phyloP scores from a whole-genome alignment of 2,888 invertebrate species.

The Tupiocoris notatus region DNA sequence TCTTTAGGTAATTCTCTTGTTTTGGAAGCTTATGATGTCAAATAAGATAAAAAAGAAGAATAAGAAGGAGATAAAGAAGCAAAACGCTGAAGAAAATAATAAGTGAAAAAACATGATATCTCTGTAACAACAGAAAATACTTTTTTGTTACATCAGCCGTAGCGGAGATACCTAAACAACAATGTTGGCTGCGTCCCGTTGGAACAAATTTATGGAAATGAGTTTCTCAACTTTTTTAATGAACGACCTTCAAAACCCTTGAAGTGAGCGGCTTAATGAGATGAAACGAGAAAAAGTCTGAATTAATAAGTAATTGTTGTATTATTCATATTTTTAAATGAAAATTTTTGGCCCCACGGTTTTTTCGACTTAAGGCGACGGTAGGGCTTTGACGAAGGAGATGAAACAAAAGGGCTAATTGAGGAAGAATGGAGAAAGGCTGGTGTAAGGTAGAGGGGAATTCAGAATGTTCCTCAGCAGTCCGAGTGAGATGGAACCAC shows the following conservation, averaged over 20 bases:
- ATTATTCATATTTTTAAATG: constrained; percentile 19
- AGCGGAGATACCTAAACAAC: too few species aligned
- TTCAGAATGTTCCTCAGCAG: not conserved
- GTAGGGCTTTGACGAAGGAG: not conserved
- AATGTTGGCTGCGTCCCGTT: not conserved
- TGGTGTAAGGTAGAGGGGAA: too few species aligned
- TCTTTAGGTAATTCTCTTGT: too few species aligned
- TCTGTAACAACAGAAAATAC: too few species aligned
- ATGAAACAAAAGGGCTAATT: constrained; percentile 22
- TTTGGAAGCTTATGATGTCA: too few species aligned
- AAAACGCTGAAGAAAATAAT: too few species aligned
- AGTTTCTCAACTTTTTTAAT: not conserved
- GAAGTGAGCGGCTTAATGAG: constrained; percentile 5
- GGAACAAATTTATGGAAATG: not conserved
- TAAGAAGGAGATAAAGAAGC: too few species aligned
- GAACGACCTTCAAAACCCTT: not conserved
- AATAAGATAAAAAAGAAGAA: too few species aligned
- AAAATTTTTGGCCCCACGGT: constrained; percentile 3
- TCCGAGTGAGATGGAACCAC: not conserved
- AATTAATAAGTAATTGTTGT: constrained; percentile 11
- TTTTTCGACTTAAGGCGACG: not conserved
- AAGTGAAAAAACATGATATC: too few species aligned
- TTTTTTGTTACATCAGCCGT: too few species aligned
- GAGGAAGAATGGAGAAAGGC: constrained; percentile 6
- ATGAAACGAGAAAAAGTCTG: constrained; percentile 7